These are phyloP conservation scores for Prionchulus punctatus DNA, from an alignment of 2,888 invertebrate genomes.

Conservation along the genomic window DNA sequence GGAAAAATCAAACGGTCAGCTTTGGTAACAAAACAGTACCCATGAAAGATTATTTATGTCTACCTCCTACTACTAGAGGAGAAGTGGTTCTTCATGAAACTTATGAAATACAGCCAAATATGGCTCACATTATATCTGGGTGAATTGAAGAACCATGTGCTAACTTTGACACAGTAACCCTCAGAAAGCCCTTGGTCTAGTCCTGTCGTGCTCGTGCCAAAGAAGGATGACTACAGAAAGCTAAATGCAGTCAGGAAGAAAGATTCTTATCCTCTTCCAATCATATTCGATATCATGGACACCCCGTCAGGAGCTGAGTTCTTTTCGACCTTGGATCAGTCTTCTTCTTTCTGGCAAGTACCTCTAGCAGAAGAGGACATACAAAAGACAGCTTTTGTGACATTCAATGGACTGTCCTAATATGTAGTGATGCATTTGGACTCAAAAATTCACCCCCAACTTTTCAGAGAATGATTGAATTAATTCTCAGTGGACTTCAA, in stretches of 20 bases:
- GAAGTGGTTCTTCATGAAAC: too few relatives aligned
- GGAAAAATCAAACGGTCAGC: too few relatives aligned
- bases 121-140: too few relatives aligned
- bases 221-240: background rate
- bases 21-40: too few relatives aligned
- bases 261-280: slow-evolving; percentile 7
- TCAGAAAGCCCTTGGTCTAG: slow-evolving; percentile 1
- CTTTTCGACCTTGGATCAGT: slow-evolving; percentile 6
- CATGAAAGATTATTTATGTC: too few relatives aligned
- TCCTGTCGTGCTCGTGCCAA: slow-evolving; percentile 3
- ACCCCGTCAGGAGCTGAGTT: background rate
- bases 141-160: too few relatives aligned
- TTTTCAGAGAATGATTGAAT: slow-evolving; percentile 14
- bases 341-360: slow-evolving; percentile 12
- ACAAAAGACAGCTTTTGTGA: slow-evolving; percentile 14
- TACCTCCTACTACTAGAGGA: too few relatives aligned
- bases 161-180: too few relatives aligned
- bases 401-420: slow-evolving; percentile 14
- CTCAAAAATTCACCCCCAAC: slow-evolving; percentile 14
- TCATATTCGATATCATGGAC: slow-evolving; percentile 2
- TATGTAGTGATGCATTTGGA: slow-evolving; percentile 15
- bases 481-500: background rate
- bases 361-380: slow-evolving; percentile 12
- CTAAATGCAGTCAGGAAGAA: slow-evolving; percentile 1
- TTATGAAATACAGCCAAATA: too few relatives aligned